Base-by-base conservation (phyloP, 2,797 vertebrate species). In the Periparus ater region DNA sequence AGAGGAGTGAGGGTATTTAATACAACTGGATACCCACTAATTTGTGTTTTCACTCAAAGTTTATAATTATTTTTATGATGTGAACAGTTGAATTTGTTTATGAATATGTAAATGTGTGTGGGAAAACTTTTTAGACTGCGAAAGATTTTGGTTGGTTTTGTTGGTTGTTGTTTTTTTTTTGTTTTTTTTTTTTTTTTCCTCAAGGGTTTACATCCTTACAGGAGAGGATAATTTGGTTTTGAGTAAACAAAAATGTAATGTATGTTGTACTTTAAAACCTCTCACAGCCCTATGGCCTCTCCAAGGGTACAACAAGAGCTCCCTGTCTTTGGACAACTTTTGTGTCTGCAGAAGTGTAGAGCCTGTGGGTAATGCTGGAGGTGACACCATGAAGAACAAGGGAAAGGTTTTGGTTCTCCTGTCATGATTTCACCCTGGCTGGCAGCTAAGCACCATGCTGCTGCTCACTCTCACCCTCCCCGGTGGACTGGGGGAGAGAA, bases 391-490 rank as follows among this genome's bases (percentile, higher is more conserved):
- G 53, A 67, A 38, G 71, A 85, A 72, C 0, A 2, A 71, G 42
- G 60, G 18, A 18, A 62, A 81, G 44, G 6, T 70, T 87, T 82
- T 76, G 15, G 6, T 76, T 60, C 40, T 57, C 14, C 13, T 63
- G 40, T 10, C 22, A 42, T 66, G 53, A 42, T 42, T 72, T 36
- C 58, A 53, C 30, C 18, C 30, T 3, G 40, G 51, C 38, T 77
- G 51, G 38, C 23, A 63, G 17, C 29, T 58, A 21, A 63, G 13
- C 53, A 42, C 11, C 11, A 32, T 0, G 2, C 45, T 65, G 51
- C 25, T 0, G 0, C 30, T 47, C 0, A 0, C 25, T 60, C 25
- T 47, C 66, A 51, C 26, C 29, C 40, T 4, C 21, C 15, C 29
- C 1, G 0, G 23, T 27, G 30, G 12, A 10, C 2, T 32, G 13